Conservation (phyloP, 2,888 invertebrate species). For the Thymelicus lineola region DNA sequence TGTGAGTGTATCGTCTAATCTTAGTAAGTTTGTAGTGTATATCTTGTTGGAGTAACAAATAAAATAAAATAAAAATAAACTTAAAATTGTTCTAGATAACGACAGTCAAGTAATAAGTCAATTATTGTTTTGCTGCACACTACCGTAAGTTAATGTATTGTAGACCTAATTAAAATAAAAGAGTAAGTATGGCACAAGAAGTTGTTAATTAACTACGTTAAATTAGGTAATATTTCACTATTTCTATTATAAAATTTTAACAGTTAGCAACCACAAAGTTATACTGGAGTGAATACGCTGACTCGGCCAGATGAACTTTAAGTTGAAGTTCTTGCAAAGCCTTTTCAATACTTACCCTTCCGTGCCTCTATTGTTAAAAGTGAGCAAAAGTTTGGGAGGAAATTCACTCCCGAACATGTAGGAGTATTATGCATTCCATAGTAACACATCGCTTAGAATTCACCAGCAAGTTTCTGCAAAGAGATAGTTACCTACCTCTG, state of each 20-base stretch:
- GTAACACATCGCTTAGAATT: slow-evolving; percentile 24
- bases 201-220: too few species aligned
- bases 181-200: too few species aligned
- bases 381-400: slow-evolving; percentile 21
- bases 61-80: too few species aligned
- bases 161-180: too few species aligned
- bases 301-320: slow-evolving; percentile 12
- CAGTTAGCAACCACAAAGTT: neutral
- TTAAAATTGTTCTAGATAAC: too few species aligned
- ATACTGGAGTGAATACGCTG: neutral
- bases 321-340: slow-evolving; percentile 20
- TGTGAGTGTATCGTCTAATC: too few species aligned
- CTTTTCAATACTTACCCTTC: slow-evolving; percentile 28
- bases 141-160: too few species aligned
- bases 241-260: neutral
- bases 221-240: neutral
- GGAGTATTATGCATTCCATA: slow-evolving; percentile 23
- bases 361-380: slow-evolving; percentile 29
- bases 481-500: neutral
- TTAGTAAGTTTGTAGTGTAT: too few species aligned
- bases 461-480: slow-evolving; percentile 2
- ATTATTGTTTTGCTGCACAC: too few species aligned
- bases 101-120: too few species aligned
- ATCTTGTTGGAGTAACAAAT: too few species aligned
- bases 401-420: slow-evolving; percentile 16